These are phyloP conservation scores for Tricholaema leucomelas DNA, from an alignment of 2,113 vertebrate genomes.

Conservation along the genomic window DNA sequence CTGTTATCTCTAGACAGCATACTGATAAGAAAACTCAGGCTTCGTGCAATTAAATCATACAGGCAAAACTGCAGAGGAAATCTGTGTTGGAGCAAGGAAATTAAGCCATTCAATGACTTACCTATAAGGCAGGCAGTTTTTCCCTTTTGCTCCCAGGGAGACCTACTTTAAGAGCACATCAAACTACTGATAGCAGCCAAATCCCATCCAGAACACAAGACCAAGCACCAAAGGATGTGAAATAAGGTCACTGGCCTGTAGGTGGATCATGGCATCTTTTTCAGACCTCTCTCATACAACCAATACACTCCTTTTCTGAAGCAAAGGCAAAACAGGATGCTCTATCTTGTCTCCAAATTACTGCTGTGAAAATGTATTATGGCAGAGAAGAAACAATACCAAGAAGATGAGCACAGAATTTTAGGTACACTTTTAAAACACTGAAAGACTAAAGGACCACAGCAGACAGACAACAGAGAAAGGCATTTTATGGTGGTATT, in stretches of 20 bases:
- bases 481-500: not conserved
- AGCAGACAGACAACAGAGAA: not conserved
- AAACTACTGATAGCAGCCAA: not conserved
- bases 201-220: not conserved
- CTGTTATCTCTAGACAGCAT: not conserved
- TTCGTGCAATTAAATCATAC: not conserved
- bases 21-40: conserved; percentile 5
- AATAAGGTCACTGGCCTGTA: not conserved
- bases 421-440: not conserved
- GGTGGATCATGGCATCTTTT: not conserved
- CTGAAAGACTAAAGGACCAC: not conserved
- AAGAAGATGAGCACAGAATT: not conserved
- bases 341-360: not conserved
- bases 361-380: not conserved
- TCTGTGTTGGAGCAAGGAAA: not conserved
- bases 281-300: not conserved
- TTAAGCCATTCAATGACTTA: conserved; percentile 2
- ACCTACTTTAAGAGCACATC: not conserved
- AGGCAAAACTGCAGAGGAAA: conserved; percentile 15
- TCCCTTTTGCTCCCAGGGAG: not conserved
- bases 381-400: not conserved
- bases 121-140: not conserved
- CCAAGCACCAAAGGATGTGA: not conserved
- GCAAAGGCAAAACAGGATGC: not conserved
- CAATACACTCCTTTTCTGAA: not conserved